Percentiles rank a stretch among this genome's conserved stretches.
These are phyloP conservation scores for Benthosema pterotum DNA, from an alignment of 2,797 vertebrate genomes.

Conservation along the genomic window DNA sequence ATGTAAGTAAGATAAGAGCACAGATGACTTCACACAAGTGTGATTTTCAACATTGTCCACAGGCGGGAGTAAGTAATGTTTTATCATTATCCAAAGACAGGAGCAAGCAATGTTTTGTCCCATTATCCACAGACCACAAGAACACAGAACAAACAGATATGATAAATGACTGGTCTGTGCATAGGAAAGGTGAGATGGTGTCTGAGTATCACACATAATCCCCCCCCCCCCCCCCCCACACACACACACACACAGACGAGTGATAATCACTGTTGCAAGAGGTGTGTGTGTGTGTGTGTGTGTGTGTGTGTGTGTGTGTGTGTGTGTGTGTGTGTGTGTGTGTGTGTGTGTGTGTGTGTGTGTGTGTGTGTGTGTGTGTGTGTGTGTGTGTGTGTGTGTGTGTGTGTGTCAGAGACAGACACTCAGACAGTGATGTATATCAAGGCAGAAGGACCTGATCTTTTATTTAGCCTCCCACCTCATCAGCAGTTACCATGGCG, in stretches of 20 bases:
- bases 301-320: constrained; percentile 24
- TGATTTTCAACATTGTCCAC: no score
- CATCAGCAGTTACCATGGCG: constrained; percentile 77
- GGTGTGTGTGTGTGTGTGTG: constrained; percentile 9
- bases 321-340: constrained; percentile 7
- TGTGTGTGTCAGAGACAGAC: constrained; percentile 14
- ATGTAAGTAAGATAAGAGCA: no score
- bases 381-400: neutral
- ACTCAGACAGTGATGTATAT: constrained; percentile 47
- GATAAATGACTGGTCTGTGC: neutral
- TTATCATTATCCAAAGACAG: no score
- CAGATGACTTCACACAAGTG: no score
- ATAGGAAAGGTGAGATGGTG: neutral
- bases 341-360: constrained; percentile 9
- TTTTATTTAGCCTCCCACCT: constrained; percentile 60
- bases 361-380: constrained; percentile 1
- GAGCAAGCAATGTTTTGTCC: no score
- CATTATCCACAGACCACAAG: no score
- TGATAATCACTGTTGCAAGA: no score
- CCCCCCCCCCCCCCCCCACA: no score
- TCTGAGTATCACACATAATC: no score
- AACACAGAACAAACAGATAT: neutral
- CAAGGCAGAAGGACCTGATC: constrained; percentile 43
- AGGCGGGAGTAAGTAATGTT: no score
- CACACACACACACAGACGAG: neutral